Percentiles rank a stretch among this genome's conserved stretches.
Conservation (phyloP, 2,888 invertebrate genomes). For the Melanostoma mellinum region DNA sequence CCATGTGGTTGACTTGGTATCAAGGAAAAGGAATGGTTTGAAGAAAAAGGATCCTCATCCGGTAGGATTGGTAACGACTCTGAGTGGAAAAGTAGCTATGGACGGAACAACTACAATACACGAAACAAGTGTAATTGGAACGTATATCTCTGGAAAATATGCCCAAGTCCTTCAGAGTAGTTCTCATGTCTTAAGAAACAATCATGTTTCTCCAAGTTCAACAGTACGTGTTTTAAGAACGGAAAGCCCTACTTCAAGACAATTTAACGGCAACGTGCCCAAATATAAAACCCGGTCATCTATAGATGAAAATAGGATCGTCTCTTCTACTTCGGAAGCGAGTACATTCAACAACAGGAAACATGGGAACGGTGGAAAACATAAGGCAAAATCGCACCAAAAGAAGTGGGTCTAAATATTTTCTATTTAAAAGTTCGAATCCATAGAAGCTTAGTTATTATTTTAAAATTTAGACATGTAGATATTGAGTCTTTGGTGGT, state of each 20-base stretch:
- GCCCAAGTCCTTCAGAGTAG: conserved; percentile 93
- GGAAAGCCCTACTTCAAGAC: conserved; percentile 82
- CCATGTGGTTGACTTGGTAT: conserved; percentile 88
- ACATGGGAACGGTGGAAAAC: conserved; percentile 78
- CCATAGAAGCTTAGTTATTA: too few species aligned
- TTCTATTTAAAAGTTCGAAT: too few species aligned
- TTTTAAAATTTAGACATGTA: too few species aligned
- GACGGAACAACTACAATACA: conserved; percentile 92
- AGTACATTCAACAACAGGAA: conserved; percentile 77
- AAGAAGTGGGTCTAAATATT: conserved; percentile 41
- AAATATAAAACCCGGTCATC: conserved; percentile 85
- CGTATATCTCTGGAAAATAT: conserved; percentile 93
- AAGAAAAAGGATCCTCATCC: conserved; percentile 86
- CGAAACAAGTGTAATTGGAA: conserved; percentile 94
- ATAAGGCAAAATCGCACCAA: conserved; percentile 48
- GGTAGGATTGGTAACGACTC: conserved; percentile 90
- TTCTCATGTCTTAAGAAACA: conserved; percentile 85
- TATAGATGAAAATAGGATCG: conserved; percentile 84
- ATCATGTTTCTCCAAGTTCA: conserved; percentile 85
- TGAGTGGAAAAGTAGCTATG: conserved; percentile 92
- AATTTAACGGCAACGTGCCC: conserved; percentile 77
- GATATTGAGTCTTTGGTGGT: too few species aligned
- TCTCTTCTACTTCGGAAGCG: conserved; percentile 82
- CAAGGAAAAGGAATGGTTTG: conserved; percentile 75
- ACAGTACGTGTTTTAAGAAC: conserved; percentile 89